Evolutionary conservation across 1,140 invertebrate genomes (phyloP), one percentile per base, ranked within the genome.

Genomic region (Dreissena polymorpha): DNA sequence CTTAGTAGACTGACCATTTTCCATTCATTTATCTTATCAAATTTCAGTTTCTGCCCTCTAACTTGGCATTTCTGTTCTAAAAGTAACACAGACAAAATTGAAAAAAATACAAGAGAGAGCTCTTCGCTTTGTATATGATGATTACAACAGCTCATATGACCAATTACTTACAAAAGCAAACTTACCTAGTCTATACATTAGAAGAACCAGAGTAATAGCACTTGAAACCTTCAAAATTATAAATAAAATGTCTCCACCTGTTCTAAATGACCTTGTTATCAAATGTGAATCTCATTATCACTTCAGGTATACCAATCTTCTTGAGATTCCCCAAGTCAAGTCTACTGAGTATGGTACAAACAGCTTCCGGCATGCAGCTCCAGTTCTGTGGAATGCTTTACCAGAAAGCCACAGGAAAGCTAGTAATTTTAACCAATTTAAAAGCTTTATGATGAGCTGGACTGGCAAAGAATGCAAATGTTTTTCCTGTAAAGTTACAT

Each of bases 321-420:
- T 75, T 25, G 57, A 64, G n/a, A n/a, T 75, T 0, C 18, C 51
- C 12, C 39, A 39, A 39, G 39, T 39, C 39, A 39, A 39, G 49
- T 18, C 73, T 18, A 75, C n/a, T n/a, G 53, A n/a, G 21, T 75
- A 75, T 39, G 73, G 73, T 75, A 75, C 49, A 27, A 75, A 60
- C 6, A 10, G 29, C 60, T 60, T 49, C 25, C 18, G 39, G 39
- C 39, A 39, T 39, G 39, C 39, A 39, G 39, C 39, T 39, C 39
- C 39, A 39, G 39, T 8, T 39, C 51, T 75, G 21, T 75, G 73
- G 64, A 67, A 67, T 29, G 23, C 21, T 23, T 29, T 67, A 14
- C 64, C 64, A 67, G 64, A 67, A 67, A 67, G 29, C 64, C 14
- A 27, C 23, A 67, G 64, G 39, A 8, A 39, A 39, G 86, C 89